A percentile compares a stretch with the other conserved stretches of the same genome.
phyloP scores from a whole-genome alignment of 1,140 invertebrate species.

The Zaprionus gabonicus region DNA sequence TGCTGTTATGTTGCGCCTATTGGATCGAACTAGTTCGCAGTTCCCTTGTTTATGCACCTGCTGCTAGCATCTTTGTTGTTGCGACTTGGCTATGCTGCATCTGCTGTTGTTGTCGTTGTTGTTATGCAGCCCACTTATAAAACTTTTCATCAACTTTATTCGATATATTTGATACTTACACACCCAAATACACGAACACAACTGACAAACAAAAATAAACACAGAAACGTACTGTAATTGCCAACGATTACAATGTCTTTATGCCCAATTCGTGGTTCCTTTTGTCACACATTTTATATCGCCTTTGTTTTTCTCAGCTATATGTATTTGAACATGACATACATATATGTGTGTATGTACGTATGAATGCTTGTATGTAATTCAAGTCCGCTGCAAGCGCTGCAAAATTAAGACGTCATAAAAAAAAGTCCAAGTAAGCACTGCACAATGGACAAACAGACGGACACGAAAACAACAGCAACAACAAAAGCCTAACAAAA shows the following conservation, averaged over 20 bases:
- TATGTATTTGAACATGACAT: conserved; percentile 1
- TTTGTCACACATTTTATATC: conserved; percentile 18
- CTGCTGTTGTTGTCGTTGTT: conserved; percentile 16
- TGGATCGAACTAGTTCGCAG: conserved; percentile 36
- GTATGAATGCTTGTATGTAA: conserved; percentile 29
- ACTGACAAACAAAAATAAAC: background rate
- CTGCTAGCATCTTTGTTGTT: conserved; percentile 29
- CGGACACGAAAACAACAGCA: conserved; percentile 25
- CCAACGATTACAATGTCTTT: conserved; percentile 9
- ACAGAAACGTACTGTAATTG: conserved; percentile 3
- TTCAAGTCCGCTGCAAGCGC: conserved; percentile 33
- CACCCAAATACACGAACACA: background rate
- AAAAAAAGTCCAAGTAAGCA: conserved; percentile 24
- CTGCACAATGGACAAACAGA: conserved; percentile 44
- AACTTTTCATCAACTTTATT: conserved; percentile 9
- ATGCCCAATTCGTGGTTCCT: conserved; percentile 14
- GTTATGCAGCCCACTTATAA: conserved; percentile 37
- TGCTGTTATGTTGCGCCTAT: conserved; percentile 20
- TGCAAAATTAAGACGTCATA: conserved; percentile 50
- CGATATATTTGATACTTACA: background rate
- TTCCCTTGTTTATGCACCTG: conserved; percentile 40
- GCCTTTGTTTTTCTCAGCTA: conserved; percentile 30
- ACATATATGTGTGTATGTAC: conserved; percentile 1
- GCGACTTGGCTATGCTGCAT: conserved; percentile 11
- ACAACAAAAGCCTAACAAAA: conserved; percentile 44